Evolutionary conservation across 2,797 vertebrate genomes (phyloP).

Genomic region (Acanthornis magna): DNA sequence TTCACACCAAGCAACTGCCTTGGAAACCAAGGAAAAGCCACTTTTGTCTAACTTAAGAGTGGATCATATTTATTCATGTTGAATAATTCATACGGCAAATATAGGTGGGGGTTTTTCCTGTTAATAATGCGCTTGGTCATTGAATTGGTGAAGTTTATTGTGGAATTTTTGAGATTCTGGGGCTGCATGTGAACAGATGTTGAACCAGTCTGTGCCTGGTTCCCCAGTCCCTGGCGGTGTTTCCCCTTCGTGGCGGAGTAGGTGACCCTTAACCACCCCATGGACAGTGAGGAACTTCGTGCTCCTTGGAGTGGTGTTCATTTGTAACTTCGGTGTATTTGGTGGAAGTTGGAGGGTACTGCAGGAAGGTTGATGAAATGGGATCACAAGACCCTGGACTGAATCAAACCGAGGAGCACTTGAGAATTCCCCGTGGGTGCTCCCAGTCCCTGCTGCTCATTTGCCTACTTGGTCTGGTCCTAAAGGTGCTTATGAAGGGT

Average conservation of each 20-base stretch:
- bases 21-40: not conserved
- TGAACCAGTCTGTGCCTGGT: not conserved
- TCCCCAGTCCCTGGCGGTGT: fast-evolving
- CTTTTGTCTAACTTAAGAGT: not conserved
- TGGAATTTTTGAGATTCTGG: not conserved
- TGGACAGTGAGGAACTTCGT: not conserved
- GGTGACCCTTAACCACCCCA: not conserved
- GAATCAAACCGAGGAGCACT: fast-evolving
- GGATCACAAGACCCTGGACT: not conserved
- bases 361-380: not conserved
- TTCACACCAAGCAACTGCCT: not conserved
- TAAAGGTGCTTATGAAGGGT: not conserved
- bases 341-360: not conserved
- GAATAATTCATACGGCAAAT: slow-evolving; percentile 5
- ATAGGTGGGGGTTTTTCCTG: not conserved
- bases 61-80: not conserved
- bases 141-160: not conserved
- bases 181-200: not conserved
- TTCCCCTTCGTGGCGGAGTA: not conserved
- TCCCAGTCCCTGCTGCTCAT: not conserved
- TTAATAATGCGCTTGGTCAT: not conserved
- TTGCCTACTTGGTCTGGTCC: not conserved
- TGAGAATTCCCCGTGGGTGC: not conserved
- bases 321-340: not conserved
- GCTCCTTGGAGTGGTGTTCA: not conserved